A percentile compares a stretch with the other conserved stretches of the same genome.
These are phyloP conservation scores for Falco naumanni DNA, from an alignment of 2,797 vertebrate genomes.

Conservation along the genomic window DNA sequence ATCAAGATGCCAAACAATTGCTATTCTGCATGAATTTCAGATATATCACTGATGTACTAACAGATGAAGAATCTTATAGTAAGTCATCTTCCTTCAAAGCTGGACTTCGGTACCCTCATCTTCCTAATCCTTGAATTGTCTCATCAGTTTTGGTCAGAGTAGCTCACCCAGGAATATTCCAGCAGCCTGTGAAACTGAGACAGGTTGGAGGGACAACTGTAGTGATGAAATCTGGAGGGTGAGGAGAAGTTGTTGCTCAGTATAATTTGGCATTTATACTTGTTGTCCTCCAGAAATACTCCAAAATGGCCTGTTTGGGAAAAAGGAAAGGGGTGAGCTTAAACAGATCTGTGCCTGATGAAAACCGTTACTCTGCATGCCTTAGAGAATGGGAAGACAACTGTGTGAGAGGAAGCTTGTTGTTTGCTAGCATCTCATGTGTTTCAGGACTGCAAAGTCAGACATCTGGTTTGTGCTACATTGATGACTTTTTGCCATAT, in stretches of 20 bases:
- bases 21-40: conserved; percentile 87
- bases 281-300: conserved; percentile 76
- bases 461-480: not conserved
- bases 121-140: not conserved
- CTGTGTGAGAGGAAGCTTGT: not conserved
- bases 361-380: not conserved
- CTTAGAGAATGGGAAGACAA: not conserved
- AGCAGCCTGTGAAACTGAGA: not conserved
- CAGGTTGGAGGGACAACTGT: not conserved
- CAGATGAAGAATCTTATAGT: conserved; percentile 83
- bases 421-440: not conserved
- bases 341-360: not conserved
- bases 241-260: not conserved
- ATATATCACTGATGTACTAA: conserved; percentile 83
- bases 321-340: conserved; percentile 79
- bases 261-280: not conserved
- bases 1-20: conserved; percentile 78
- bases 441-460: not conserved
- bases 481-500: not conserved
- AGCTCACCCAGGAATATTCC: not conserved
- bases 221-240: not conserved
- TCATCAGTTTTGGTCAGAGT: not conserved
- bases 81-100: conserved; percentile 28
- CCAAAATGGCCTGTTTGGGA: conserved; percentile 74
- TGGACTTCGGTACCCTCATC: not conserved